Conservation (phyloP, 1,140 invertebrate genomes). For the Drosophila bocki region DNA sequence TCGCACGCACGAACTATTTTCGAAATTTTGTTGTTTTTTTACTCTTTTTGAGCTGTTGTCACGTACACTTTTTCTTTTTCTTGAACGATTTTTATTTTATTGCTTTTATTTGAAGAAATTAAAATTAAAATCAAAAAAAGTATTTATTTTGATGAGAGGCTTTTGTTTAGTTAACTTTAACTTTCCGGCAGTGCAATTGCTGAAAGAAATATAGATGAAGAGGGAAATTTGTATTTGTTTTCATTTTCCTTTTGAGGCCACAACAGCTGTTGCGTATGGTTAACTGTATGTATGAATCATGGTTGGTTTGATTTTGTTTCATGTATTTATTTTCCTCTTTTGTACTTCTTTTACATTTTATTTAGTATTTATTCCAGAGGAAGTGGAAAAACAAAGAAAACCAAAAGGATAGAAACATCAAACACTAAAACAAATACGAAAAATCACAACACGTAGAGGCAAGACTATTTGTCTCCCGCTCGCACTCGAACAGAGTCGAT, state of each 20-base stretch:
- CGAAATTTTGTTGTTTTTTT: constrained; percentile 37
- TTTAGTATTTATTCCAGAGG: too few relatives aligned
- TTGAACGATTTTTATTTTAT: constrained; percentile 10
- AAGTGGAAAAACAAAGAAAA: constrained; percentile 4
- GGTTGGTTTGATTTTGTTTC: neutral
- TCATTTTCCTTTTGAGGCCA: constrained; percentile 13
- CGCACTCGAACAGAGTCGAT: constrained; percentile 7
- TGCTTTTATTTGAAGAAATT: constrained; percentile 21
- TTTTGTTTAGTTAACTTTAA: constrained; percentile 26
- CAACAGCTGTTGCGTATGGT: constrained; percentile 56
- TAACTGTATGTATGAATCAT: constrained; percentile 1
- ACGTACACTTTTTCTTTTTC: constrained; percentile 35
- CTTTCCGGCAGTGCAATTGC: constrained; percentile 6
- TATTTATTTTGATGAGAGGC: constrained; percentile 9
- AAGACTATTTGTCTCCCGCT: constrained; percentile 26
- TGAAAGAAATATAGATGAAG: constrained; percentile 13
- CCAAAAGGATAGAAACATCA: constrained; percentile 4
- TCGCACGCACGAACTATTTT: constrained; percentile 60
- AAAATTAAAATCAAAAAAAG: constrained; percentile 42
- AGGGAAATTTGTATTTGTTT: constrained; percentile 20
- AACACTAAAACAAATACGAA: constrained; percentile 28
- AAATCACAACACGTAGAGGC: constrained; percentile 36
- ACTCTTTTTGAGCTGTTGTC: constrained; percentile 16
- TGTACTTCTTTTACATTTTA: neutral
- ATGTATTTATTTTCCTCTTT: neutral